These are phyloP conservation scores for Styela clava DNA, from an alignment of 23 tunicate genomes.

Conservation along the genomic window DNA sequence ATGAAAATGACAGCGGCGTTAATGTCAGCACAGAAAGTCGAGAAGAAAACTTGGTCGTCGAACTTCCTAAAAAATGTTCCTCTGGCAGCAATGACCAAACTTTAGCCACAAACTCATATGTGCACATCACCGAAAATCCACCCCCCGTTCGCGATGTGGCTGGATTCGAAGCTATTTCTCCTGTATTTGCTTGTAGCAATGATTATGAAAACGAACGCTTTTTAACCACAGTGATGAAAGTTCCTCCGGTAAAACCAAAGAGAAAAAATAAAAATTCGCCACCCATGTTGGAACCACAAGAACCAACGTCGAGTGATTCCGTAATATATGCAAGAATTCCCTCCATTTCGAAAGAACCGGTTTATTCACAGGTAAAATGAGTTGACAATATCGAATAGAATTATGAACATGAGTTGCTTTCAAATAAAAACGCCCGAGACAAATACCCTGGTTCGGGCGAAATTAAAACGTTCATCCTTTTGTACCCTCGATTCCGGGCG, in stretches of 20 bases:
- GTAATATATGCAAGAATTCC: slow-evolving; percentile 13
- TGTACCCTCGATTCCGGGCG: no score
- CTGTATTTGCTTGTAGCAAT: not conserved
- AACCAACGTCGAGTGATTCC: not conserved
- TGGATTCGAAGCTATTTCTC: not conserved
- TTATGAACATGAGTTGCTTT: no score
- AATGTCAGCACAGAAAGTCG: not conserved
- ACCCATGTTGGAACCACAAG: not conserved
- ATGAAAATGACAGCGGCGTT: not conserved
- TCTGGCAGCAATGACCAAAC: not conserved
- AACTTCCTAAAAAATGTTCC: not conserved
- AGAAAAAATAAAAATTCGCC: not conserved
- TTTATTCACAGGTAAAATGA: slow-evolving; percentile 9
- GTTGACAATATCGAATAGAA: no score
- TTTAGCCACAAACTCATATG: slow-evolving; percentile 4
- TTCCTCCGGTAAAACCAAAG: slow-evolving; percentile 24
- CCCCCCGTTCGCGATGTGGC: not conserved
- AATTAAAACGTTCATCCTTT: no score
- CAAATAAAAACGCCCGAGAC: no score
- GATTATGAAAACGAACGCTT: slow-evolving; percentile 15
- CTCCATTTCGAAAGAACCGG: slow-evolving; percentile 8
- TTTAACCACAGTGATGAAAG: slow-evolving; percentile 4
- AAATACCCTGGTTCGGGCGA: no score
- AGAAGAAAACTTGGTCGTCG: not conserved
- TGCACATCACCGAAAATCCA: not conserved